A percentile compares a stretch with the other conserved stretches of the same genome.
Evolutionary conservation across 2,888 invertebrate genomes (phyloP).

Genomic region (Pycnomerus fuliginosus): DNA sequence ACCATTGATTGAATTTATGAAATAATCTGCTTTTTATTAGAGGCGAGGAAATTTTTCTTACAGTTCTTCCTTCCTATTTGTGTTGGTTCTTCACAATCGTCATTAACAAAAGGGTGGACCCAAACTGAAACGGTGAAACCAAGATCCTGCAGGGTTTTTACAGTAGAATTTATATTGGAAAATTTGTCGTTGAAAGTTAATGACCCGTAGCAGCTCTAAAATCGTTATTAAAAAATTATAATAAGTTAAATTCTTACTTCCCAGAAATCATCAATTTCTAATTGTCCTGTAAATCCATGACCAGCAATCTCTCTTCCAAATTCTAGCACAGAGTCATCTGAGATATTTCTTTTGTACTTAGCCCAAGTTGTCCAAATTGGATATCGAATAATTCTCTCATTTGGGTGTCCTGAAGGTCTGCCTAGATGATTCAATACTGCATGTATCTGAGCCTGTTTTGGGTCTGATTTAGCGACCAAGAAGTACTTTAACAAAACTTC

Average conservation of each 20-base stretch:
- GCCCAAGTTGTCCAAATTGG: conserved; percentile 93
- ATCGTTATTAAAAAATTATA: too few species aligned
- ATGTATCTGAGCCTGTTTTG: conserved; percentile 64
- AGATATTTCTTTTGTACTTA: conserved; percentile 67
- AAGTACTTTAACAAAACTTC: conserved; percentile 57
- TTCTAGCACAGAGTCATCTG: conserved; percentile 60
- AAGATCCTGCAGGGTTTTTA: conserved; percentile 61
- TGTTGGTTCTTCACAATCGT: conserved; percentile 58
- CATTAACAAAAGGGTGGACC: conserved; percentile 85
- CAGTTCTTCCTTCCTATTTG: conserved; percentile 13
- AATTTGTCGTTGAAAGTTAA: conserved; percentile 68
- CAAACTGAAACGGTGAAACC: conserved; percentile 79
- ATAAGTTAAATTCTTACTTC: conserved; percentile 51
- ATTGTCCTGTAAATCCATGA: conserved; percentile 67
- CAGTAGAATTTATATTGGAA: conserved; percentile 63
- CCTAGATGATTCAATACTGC: conserved; percentile 63
- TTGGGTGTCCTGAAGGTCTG: conserved; percentile 62
- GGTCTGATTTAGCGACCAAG: conserved; percentile 61
- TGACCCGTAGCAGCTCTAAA: conserved; percentile 73
- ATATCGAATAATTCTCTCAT: conserved; percentile 68
- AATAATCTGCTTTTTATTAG: conserved; percentile 46
- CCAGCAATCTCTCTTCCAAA: conserved; percentile 69
- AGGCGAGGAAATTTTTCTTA: conserved; percentile 8
- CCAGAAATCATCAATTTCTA: conserved; percentile 89
- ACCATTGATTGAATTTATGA: conserved; percentile 57